Base-by-base conservation (phyloP, 2,888 invertebrate species). In the Dryobotodes eremita region DNA sequence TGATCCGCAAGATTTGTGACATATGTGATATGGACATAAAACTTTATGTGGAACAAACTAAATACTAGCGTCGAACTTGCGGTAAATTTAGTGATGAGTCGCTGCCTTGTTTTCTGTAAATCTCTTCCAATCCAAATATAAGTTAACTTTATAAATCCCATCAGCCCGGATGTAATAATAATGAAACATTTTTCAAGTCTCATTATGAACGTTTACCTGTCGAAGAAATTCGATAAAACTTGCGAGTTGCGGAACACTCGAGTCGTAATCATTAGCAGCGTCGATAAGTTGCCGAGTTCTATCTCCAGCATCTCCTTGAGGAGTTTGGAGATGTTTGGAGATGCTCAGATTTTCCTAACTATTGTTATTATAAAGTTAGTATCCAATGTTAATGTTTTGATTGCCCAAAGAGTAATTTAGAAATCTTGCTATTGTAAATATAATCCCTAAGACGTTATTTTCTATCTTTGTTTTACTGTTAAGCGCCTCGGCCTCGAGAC, bases 191-290 rank as follows among this genome's bases (percentile, higher is more conserved):
- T 75, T 84, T 80, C 71, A 86, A 86, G 72, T 84, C n/a, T 84
- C 84, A 80, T 85, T 84, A 85, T 57, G 61, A 68, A n/a, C 87
- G 71, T 64, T 84, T 85, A 85, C 87, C 84, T 84, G 71, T 68
- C 80, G 79, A 86, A 78, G 66, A 66, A 71, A 48, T 31, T 65
- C 64, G 70, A 69, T 66, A 55, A 69, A 83, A 76, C 61, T 86
- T 66, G 48, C 26, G 70, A 71, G 59, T 55, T 53, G 76, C 46
- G 50, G 84, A 75, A 55, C 62, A 48, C 66, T 80, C 62, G 59
- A 36, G 59, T 65, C 84, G 72, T 76, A 84, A 85, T 83, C 76
- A 85, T 86, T 86, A 86, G 71, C 75, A 59, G 69, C 74, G 71
- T 23, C 69, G 79, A 73, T 76, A 74, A 86, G 42, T 86, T 85